Evolutionary conservation across 1,140 invertebrate genomes (phyloP), one percentile per base, ranked within the genome.

Genomic region (Chrysoperla carnea): DNA sequence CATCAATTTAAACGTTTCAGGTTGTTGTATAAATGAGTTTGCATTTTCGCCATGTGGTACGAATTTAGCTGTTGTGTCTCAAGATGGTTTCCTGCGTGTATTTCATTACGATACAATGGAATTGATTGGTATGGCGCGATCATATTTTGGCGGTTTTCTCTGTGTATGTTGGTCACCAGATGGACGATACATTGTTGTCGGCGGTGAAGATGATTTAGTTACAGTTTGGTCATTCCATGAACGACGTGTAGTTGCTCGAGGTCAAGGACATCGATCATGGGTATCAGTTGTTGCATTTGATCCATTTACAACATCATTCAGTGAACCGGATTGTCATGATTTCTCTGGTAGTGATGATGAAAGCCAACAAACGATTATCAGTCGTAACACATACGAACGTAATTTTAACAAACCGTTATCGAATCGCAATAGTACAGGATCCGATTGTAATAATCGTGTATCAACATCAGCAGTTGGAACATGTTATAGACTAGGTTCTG

Each of bases 91-190:
- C 60, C 68, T 99, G 6, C 66, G 94, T 46, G 85, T 99, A 40
- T 99, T 98, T 70, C 83, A 95, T 56, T 99, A 95, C 63, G 83
- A 95, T 55, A 90, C 83, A 12, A 94, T 97, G 89, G 93, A 99
- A 58, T 64, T 97, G 37, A 68, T 95, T 29, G 89, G 89, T 1
- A 71, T 82, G 39, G 88, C 83, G 46, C 74, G 91, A 50, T 94
- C 90, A 52, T 98, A 98, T 61, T 99, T 99, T 66, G 95, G 95
- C 40, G 94, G 94, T 17, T 80, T 88, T 54, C 58, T 87, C 11
- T 98, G 94, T 62, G 88, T 98, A 11, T 90, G 90, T 57, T 99
- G 96, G 96, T 94, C 91, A 12, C 92, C 92, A 0, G 94, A 98
- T 66, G 83, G 89, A 7, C 84, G 84, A 54, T 92, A 93, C 55